phyloP scores from a whole-genome alignment of 2,797 vertebrate genomes.

The Crocidura indochinensis region DNA sequence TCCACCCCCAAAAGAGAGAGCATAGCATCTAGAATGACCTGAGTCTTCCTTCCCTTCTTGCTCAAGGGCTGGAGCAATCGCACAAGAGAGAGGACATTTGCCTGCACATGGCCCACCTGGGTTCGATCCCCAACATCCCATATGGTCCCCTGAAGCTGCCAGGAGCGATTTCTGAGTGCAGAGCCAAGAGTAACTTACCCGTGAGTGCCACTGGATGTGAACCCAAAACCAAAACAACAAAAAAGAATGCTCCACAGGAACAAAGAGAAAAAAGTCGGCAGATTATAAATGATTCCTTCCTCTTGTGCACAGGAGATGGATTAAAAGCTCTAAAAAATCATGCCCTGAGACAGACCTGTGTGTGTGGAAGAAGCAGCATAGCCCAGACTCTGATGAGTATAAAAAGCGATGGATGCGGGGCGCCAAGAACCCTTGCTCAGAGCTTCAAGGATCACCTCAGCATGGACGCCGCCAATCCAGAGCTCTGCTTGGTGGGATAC shows the following conservation, averaged over 20 bases:
- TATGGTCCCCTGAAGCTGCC: no score
- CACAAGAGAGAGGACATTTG: no score
- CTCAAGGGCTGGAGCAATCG: no score
- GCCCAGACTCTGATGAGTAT: neutral
- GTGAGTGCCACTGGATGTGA: no score
- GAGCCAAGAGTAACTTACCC: no score
- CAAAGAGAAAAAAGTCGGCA: neutral
- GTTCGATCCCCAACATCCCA: no score
- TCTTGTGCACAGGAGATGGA: neutral
- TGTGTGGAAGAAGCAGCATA: neutral
- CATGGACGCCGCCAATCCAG: no score
- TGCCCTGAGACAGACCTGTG: neutral
- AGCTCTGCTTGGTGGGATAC: neutral
- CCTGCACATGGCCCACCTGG: no score
- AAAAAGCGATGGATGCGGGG: conserved; percentile 10
- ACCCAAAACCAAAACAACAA: no score
- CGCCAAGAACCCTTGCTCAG: neutral
- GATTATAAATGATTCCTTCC: neutral
- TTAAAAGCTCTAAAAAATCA: conserved; percentile 43
- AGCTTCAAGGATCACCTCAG: neutral
- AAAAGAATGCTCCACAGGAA: neutral
- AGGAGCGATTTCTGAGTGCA: no score
- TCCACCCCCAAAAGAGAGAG: no score
- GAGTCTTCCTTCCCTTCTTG: neutral
- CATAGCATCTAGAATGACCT: neutral